A percentile compares a stretch with the other conserved stretches of the same genome.
phyloP scores from a whole-genome alignment of 2,113 vertebrate species.

The Nibea coibor region DNA sequence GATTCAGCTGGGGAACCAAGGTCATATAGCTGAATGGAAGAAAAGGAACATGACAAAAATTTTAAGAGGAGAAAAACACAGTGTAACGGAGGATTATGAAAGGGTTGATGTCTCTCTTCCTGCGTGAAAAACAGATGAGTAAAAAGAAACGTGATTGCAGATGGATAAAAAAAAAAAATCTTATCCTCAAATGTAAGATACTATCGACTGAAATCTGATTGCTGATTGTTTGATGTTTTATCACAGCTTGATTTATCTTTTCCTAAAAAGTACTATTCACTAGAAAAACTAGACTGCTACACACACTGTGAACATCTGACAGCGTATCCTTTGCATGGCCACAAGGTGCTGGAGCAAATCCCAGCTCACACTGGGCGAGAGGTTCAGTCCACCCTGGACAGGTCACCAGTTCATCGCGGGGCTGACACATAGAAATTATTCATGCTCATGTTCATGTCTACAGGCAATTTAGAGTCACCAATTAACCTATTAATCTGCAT shows the following conservation, averaged over 20 bases:
- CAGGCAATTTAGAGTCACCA: too few species aligned
- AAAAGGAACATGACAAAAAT: slow-evolving; percentile 9
- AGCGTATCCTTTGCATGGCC: too few species aligned
- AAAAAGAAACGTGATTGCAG: slow-evolving; percentile 9
- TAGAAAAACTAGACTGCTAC: not conserved
- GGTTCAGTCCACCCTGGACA: too few species aligned
- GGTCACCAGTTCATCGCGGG: too few species aligned
- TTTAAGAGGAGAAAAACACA: slow-evolving; percentile 3
- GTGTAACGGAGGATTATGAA: not conserved
- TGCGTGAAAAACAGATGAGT: not conserved
- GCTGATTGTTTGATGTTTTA: not conserved
- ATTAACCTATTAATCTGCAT: too few species aligned
- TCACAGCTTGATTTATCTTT: not conserved
- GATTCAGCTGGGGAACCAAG: slow-evolving; percentile 88
- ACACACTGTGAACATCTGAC: not conserved
- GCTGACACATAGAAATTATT: too few species aligned
- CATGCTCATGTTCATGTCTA: too few species aligned
- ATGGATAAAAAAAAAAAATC: not conserved
- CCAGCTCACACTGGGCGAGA: too few species aligned
- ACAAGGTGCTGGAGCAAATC: too few species aligned
- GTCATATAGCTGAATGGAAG: slow-evolving; percentile 83
- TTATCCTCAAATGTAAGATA: slow-evolving; percentile 5
- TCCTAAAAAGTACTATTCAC: not conserved
- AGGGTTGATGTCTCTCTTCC: not conserved
- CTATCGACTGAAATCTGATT: not conserved